Percentiles rank a stretch among this genome's conserved stretches.
These are phyloP conservation scores for Nomada fucata DNA, from an alignment of 2,888 invertebrate genomes.

Conservation along the genomic window DNA sequence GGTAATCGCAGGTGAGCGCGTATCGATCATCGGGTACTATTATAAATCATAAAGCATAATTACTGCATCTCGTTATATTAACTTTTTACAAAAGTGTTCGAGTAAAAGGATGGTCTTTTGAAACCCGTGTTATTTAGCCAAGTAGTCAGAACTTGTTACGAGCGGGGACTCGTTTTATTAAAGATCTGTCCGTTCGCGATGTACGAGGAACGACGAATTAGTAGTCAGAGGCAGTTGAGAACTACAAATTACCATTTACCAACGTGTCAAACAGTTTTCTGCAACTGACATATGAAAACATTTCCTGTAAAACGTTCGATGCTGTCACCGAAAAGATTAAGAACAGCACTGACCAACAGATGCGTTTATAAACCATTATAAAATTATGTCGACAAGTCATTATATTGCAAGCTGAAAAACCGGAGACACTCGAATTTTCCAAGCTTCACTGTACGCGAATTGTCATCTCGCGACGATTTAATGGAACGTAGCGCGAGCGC, in stretches of 20 bases:
- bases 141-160: background rate
- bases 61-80: constrained; percentile 23
- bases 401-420: no score
- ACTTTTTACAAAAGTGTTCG: background rate
- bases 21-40: constrained; percentile 24
- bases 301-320: background rate
- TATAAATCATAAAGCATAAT: constrained; percentile 48
- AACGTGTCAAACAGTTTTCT: background rate
- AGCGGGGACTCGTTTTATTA: background rate
- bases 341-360: no score
- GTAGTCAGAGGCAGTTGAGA: constrained; percentile 14
- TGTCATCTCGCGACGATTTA: background rate
- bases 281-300: background rate
- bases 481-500: background rate
- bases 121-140: background rate
- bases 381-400: no score
- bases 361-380: no score
- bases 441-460: no score
- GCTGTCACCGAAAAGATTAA: no score
- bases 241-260: constrained; percentile 19
- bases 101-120: constrained; percentile 3
- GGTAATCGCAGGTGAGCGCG: background rate
- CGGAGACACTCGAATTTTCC: no score
- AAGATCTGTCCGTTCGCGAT: background rate
- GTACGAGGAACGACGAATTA: background rate